A percentile compares a stretch with the other conserved stretches of the same genome.
These are phyloP conservation scores for Glandiceps talaboti DNA, from an alignment of 53 echinoderm and acorn worm species.

Conservation along the genomic window DNA sequence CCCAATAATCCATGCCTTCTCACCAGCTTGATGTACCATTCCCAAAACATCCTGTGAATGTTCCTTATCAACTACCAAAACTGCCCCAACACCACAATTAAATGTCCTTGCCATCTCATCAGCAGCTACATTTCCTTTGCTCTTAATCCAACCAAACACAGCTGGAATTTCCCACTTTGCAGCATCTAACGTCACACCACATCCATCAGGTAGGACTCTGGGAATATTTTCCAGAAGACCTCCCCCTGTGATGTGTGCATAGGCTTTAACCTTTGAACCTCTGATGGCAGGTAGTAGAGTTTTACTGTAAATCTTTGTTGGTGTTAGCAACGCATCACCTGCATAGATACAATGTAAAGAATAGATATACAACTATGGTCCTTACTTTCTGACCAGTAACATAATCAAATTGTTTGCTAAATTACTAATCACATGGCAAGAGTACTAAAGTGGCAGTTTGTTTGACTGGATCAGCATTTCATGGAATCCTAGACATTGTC, in stretches of 20 bases:
- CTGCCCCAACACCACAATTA: constrained; percentile 90
- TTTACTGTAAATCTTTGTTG: constrained; percentile 93
- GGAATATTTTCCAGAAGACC: constrained; percentile 92
- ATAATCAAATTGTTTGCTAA: too few species aligned
- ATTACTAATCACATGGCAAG: too few species aligned
- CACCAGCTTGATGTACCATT: constrained; percentile 30
- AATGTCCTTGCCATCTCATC: constrained; percentile 96
- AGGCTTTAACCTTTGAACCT: constrained; percentile 72
- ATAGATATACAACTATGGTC: too few species aligned
- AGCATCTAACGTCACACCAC: constrained; percentile 70
- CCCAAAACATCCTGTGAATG: constrained; percentile 35
- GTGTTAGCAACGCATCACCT: constrained; percentile 81
- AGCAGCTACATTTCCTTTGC: constrained; percentile 55
- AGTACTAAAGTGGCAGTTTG: too few species aligned
- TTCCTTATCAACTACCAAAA: constrained; percentile 35
- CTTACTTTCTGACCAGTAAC: too few species aligned
- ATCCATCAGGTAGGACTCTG: constrained; percentile 50
- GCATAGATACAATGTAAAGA: too few species aligned
- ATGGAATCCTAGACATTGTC: too few species aligned
- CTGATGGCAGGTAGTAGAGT: constrained; percentile 65
- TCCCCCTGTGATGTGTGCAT: constrained; percentile 98
- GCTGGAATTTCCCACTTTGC: constrained; percentile 70
- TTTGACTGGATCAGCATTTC: too few species aligned
- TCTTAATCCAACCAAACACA: constrained; percentile 90
- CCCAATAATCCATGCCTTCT: constrained; percentile 60